A percentile compares a stretch with the other conserved stretches of the same genome.
These are phyloP conservation scores for Callaeas wilsoni DNA, from an alignment of 2,113 vertebrate genomes.

Conservation along the genomic window DNA sequence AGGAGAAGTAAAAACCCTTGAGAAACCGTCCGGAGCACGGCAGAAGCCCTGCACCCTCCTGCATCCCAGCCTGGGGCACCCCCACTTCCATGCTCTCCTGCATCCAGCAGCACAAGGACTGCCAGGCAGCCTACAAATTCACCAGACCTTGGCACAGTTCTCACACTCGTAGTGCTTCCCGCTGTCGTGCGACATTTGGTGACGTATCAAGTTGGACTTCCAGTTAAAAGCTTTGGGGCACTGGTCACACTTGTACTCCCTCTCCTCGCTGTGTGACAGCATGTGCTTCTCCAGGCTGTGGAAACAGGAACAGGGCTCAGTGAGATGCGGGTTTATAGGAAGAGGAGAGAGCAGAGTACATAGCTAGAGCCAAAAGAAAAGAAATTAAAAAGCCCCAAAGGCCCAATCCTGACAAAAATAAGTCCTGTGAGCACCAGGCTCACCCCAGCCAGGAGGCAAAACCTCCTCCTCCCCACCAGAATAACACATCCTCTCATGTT, in stretches of 20 bases:
- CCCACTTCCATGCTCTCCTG: background rate
- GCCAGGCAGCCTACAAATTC: slow-evolving; percentile 74
- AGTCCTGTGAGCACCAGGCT: background rate
- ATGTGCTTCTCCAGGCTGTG: slow-evolving; percentile 92
- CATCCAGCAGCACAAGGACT: background rate
- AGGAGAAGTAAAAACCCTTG: background rate
- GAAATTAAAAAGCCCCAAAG: background rate
- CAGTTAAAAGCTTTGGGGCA: slow-evolving; percentile 86
- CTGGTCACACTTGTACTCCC: slow-evolving; percentile 94
- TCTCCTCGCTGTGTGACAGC: slow-evolving; percentile 90
- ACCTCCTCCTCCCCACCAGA: background rate
- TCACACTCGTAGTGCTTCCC: slow-evolving; percentile 87
- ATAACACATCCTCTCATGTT: background rate
- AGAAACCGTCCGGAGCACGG: fast-evolving
- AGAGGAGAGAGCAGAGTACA: background rate
- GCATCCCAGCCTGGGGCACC: background rate
- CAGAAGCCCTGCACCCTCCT: background rate
- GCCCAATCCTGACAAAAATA: background rate
- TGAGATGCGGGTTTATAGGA: background rate
- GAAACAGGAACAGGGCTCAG: slow-evolving; percentile 53
- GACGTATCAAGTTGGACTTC: slow-evolving; percentile 86
- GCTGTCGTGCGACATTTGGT: slow-evolving; percentile 84
- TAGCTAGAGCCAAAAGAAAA: background rate
- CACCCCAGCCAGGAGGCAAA: background rate
- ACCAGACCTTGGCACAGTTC: slow-evolving; percentile 88